A percentile compares a stretch with the other conserved stretches of the same genome.
phyloP scores from a whole-genome alignment of 2,797 vertebrate species.

The Vultur gryphus region DNA sequence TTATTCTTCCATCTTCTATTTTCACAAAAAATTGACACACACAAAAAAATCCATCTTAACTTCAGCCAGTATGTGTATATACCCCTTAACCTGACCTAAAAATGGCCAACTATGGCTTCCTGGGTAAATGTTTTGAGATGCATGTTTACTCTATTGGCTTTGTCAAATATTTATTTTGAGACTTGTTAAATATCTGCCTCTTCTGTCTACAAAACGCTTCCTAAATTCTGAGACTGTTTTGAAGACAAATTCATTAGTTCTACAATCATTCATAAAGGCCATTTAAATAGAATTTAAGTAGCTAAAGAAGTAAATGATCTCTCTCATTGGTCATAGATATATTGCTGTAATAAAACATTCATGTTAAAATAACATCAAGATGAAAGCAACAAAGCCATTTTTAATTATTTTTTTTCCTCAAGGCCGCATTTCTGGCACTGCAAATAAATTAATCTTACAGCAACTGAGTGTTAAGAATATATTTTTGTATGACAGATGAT shows the following conservation, averaged over 20 bases:
- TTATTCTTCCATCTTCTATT: background rate
- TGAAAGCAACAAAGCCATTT: background rate
- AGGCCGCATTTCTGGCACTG: background rate
- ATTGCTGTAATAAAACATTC: background rate
- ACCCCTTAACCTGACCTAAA: background rate
- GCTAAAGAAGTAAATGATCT: background rate
- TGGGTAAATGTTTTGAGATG: background rate
- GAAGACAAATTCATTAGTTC: conserved; percentile 11
- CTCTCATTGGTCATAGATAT: background rate
- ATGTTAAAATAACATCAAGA: background rate
- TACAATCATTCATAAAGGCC: background rate
- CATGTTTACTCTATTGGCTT: background rate
- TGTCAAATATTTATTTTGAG: background rate
- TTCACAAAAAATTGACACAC: background rate
- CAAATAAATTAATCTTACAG: background rate
- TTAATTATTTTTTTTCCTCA: background rate
- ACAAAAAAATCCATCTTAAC: background rate
- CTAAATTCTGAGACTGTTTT: background rate
- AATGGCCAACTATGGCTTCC: background rate
- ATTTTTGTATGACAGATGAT: background rate
- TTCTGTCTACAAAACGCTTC: background rate
- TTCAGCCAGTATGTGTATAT: background rate
- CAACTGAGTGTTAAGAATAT: background rate
- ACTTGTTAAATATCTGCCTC: background rate
- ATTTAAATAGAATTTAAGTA: conserved; percentile 22